Evolutionary conservation across 2,888 invertebrate species (phyloP).

Genomic region (Mycalesis mineus): DNA sequence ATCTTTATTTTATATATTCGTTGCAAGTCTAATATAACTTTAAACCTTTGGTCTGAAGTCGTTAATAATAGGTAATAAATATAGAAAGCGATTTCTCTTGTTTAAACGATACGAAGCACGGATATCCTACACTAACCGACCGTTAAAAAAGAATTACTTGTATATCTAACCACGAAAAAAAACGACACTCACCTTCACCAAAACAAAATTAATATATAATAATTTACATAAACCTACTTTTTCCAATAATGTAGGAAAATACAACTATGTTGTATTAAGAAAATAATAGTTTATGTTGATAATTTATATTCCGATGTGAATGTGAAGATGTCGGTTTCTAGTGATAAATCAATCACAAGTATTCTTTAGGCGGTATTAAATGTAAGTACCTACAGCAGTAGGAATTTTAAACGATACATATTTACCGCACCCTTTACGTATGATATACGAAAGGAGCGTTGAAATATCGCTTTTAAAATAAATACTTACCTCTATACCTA

Average conservation of each 20-base stretch:
- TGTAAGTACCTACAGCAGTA: background rate
- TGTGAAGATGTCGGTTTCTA: too few relatives aligned
- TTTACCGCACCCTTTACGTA: background rate
- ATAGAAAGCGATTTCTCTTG: conserved; percentile 11
- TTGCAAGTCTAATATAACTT: background rate
- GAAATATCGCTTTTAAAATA: background rate
- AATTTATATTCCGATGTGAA: too few relatives aligned
- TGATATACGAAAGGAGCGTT: background rate
- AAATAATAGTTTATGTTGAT: too few relatives aligned
- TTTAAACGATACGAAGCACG: conserved; percentile 10
- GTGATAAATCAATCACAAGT: too few relatives aligned
- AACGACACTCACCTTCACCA: too few relatives aligned
- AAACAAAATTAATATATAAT: too few relatives aligned
- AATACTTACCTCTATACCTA: background rate
- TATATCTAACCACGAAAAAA: background rate
- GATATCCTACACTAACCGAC: conserved; percentile 9
- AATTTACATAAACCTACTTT: too few relatives aligned
- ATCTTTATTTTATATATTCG: background rate
- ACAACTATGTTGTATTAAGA: too few relatives aligned
- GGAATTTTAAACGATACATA: background rate
- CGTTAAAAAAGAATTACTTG: background rate
- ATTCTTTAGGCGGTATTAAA: background rate
- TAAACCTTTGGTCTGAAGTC: background rate
- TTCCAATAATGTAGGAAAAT: too few relatives aligned
- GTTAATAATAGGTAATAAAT: background rate